phyloP scores from a whole-genome alignment of 2,888 invertebrate genomes.

The Pseudococcus viburni region DNA sequence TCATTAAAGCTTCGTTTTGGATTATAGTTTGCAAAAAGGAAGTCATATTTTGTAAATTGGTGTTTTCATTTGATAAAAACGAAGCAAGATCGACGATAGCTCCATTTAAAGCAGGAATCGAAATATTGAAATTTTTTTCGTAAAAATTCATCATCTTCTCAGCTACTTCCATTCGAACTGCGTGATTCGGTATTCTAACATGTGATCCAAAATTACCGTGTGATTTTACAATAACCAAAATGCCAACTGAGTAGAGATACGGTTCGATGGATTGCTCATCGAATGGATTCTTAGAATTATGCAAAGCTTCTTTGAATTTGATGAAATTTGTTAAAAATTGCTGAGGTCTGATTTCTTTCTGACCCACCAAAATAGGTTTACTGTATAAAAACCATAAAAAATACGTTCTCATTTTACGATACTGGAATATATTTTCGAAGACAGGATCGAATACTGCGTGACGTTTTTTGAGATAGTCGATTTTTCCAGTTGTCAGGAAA shows the following conservation, averaged over 20 bases:
- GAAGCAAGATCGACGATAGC: not conserved
- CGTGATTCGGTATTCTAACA: not conserved
- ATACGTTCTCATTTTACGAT: not conserved
- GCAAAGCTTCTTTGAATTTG: conserved; percentile 7
- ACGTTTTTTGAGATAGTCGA: not conserved
- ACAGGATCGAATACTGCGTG: not conserved
- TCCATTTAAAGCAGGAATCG: not conserved
- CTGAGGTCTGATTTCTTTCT: not conserved
- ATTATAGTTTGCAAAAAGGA: not conserved
- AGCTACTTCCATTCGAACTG: conserved; percentile 13
- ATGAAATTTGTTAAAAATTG: not conserved
- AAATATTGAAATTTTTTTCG: not conserved
- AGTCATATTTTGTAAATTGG: not conserved
- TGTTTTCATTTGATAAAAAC: not conserved
- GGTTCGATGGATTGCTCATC: not conserved
- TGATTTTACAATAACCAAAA: not conserved
- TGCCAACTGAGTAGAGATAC: not conserved
- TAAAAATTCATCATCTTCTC: not conserved
- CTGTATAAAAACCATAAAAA: not conserved
- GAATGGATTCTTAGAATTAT: not conserved
- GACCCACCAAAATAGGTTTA: not conserved
- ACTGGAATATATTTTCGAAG: not conserved
- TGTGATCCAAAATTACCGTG: not conserved
- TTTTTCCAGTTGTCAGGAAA: not conserved
- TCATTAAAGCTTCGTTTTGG: not conserved